Base-by-base conservation (phyloP, 2,888 invertebrate genomes). In the Trichacis sp. region DNA sequence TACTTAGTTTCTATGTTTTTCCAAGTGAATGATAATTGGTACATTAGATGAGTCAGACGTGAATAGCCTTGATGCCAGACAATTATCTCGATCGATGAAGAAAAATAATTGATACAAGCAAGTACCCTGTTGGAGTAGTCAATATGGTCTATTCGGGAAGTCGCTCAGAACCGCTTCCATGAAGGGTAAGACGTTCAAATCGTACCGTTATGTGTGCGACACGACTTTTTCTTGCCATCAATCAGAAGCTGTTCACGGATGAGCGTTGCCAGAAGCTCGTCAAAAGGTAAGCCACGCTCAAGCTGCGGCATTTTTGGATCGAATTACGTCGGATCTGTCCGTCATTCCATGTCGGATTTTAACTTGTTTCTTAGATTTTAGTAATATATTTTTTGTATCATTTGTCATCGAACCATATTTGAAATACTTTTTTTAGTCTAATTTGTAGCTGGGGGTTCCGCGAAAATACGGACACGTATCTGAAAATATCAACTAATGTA, bases 181-280 rank as follows among this genome's bases (percentile, higher is more conserved):
- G 73, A 77, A 78, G 78, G 80, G 80, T 75, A 79, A 79, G 75
- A 71, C 70, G 70, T 72, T 78, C 62, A 77, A 80, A 78, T 78
- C 80, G 76, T 81, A 82, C 80, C 81, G 81, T 81, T 81, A 70
- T 73, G 65, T 73, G 65, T 55, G 64, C 64, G 64, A 71, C 68
- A 57, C 64, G 67, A 69, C 72, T 73, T 71, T 74, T 72, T 74
- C 68, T 69, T 45, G 30, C 68, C 67, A 72, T 73, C 70, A 74
- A 72, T 73, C 73, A 73, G 70, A 66, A 68, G 69, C 57, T 69
- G 59, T 18, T 38, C 66, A 62, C 62, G 64, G 63, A 63, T 67
- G 66, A 55, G 67, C 55, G 42, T 49, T 50, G 49, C 46, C 49
- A 14, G 52, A 62, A n/a, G n/a, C 63, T 53, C 46, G 40, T 40